Evolutionary conservation across 2,113 vertebrate species (phyloP), one percentile per base, ranked within the genome.

Genomic region (Heterochromis multidens): DNA sequence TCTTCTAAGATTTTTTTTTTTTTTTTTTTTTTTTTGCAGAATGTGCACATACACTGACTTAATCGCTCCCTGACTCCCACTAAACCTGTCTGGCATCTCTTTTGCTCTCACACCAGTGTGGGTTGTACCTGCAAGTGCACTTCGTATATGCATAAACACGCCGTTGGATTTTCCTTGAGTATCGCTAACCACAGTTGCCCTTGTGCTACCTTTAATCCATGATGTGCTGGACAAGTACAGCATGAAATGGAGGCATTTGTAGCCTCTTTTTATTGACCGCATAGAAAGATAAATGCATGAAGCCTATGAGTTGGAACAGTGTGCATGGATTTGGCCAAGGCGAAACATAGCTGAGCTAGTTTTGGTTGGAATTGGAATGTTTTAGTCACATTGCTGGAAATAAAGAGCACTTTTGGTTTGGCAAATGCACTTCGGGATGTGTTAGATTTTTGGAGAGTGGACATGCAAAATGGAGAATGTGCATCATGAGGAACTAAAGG

Each of bases 281-380:
- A 86, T n/a, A 16, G 77, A 82, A 57, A 79, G 78, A 83, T 57
- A 56, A 61, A 90, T 67, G 86, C 79, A 80, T 54, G 35, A 65
- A 86, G 79, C 65, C 56, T 82, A 77, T 83, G 84, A 76, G 82
- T 63, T 57, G 77, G 79, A 88, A 72, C 77, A 79, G 82, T 17
- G 65, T 85, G 37, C 72, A 56, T 84, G 58, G 52, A 49, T 37
- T 88, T 87, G 87, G 90, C 84, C 2, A 4, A 79, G 76, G 46
- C 25, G 19, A 84, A 93, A 79, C 92, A 94, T 93, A 89, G 82
- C 87, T 85, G 80, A 85, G 94, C 91, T 93, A 33, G 87, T 92
- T 94, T 87, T 94, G 93, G 94, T 94, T 31, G 65, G 76, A 57
- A 57, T n/a, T 17, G 90, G 92, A 93, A 95, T 94, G 86, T 86